These are phyloP conservation scores for Spheniscus mendiculus DNA, from an alignment of 2,113 vertebrate species.

Conservation along the genomic window DNA sequence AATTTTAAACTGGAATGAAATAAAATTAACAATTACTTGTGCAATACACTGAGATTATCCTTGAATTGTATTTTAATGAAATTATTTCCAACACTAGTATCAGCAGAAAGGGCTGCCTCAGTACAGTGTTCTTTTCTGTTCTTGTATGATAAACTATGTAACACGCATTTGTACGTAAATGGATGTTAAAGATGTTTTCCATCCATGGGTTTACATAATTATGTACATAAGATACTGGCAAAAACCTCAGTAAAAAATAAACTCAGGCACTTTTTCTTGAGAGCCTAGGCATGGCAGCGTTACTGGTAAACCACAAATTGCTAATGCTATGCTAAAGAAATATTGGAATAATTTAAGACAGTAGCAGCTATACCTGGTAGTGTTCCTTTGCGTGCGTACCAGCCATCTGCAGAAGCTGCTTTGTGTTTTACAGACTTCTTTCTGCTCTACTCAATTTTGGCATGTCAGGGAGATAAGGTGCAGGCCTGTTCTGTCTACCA, in stretches of 20 bases:
- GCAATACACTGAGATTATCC: background rate
- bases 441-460: background rate
- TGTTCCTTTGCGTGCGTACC: background rate
- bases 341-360: background rate
- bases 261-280: background rate
- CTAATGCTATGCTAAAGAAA: background rate
- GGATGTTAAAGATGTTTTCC: constrained; percentile 1
- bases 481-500: background rate
- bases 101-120: background rate
- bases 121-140: background rate
- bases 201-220: background rate
- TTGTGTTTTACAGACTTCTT: background rate
- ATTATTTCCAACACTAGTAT: background rate
- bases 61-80: background rate
- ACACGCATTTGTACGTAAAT: background rate
- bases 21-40: background rate
- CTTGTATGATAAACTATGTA: background rate
- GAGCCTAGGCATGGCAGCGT: background rate
- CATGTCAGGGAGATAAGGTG: background rate
- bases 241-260: background rate
- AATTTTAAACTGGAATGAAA: background rate
- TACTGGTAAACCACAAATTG: background rate
- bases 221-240: background rate
- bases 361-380: background rate
- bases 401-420: background rate